These are phyloP conservation scores for Podarcis lilfordi DNA, from an alignment of 2,797 vertebrate genomes.

Conservation along the genomic window DNA sequence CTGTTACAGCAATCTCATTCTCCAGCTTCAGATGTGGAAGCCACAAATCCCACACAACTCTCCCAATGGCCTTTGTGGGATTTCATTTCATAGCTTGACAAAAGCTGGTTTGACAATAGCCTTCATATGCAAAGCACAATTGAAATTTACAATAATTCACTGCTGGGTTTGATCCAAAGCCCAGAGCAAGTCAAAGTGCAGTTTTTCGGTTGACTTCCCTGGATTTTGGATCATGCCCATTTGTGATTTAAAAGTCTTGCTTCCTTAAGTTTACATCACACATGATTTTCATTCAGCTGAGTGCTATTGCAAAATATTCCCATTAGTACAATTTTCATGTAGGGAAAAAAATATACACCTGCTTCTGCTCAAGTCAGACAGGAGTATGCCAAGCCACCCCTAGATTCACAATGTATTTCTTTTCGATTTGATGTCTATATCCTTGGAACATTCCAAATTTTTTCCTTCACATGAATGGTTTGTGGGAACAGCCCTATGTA, in stretches of 20 bases:
- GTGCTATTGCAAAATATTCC: background rate
- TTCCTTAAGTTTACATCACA: slow-evolving; percentile 1
- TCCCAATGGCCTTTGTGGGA: slow-evolving; percentile 6
- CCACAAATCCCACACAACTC: slow-evolving; percentile 29
- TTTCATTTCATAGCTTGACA: slow-evolving; percentile 18
- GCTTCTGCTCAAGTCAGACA: background rate
- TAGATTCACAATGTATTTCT: background rate
- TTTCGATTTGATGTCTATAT: background rate
- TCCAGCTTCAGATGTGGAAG: slow-evolving; percentile 17
- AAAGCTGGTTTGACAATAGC: slow-evolving; percentile 27
- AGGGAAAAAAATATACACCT: background rate
- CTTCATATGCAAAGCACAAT: slow-evolving; percentile 33
- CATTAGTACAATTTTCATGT: background rate
- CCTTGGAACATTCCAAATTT: background rate
- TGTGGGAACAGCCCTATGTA: background rate
- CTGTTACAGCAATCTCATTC: slow-evolving; percentile 12
- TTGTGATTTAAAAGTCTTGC: slow-evolving; percentile 2
- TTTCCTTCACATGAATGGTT: background rate
- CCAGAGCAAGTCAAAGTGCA: background rate
- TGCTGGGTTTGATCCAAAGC: background rate
- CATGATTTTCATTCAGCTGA: slow-evolving; percentile 7
- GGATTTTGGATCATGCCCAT: background rate
- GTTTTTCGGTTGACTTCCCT: background rate
- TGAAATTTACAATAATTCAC: slow-evolving; percentile 40
- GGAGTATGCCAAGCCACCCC: background rate